Evolutionary conservation across 2,113 vertebrate species (phyloP), one percentile per base, ranked within the genome.

Genomic region (Engraulis encrasicolus): DNA sequence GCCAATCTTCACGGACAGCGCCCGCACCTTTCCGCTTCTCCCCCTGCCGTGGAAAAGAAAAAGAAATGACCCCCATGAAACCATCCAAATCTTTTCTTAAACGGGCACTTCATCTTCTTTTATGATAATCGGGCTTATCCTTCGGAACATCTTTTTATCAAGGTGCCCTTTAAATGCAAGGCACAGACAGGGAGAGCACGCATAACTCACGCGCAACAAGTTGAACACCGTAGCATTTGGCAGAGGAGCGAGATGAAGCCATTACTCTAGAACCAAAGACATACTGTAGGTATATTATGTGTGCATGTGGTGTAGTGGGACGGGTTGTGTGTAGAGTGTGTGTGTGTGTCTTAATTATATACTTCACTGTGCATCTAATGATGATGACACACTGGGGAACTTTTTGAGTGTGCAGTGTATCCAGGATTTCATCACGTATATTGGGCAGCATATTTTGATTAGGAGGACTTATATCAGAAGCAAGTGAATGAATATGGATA

Each of bases 1-100:
- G 48, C 97, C 97, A 58, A 99, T 98, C 94, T 99, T 99, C 94
- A 98, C 94, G 88, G 97, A 99, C 87, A 98, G 94, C 80, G 97
- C 96, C 61, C 97, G 95, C 85, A 99, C 96, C 94, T 98, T 99
- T 88, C 98, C 98, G 87, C 96, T 98, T 84, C 98, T 96, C 79
- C 96, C 97, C 18, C 98, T 99, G 88, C 50, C 6, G 79, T 20
- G 79, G 12, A 20, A 23, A 81, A 78, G 78, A 20, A 20, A 40
- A 71, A n/a, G n/a, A n/a, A n/a, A n/a, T n/a, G n/a, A n/a, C n/a
- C 66, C 66, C 31, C 27, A 74, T 74, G 66, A 74, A 74, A 74
- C 31, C 27, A 74, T 74, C 12, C 66, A 74, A 74, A 74, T 27
- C 66, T 74, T 74, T 74, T 74, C 27, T 74, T 74, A 15, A 74